Percentiles rank a stretch among this genome's conserved stretches.
Evolutionary conservation across 1,140 invertebrate genomes (phyloP).

Genomic region (Samia ricini): DNA sequence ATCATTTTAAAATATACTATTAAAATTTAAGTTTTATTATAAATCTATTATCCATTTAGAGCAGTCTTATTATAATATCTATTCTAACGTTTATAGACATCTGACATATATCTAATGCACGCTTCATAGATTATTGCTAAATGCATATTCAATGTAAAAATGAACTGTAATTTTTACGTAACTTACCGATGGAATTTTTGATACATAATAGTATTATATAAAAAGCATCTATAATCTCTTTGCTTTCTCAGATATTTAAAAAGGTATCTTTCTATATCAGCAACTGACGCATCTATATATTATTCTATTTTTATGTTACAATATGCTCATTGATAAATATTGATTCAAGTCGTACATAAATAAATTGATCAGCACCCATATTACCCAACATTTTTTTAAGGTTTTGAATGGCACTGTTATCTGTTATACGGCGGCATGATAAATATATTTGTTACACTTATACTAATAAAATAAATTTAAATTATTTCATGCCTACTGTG

Average conservation of each 20-base stretch:
- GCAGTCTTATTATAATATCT: constrained; percentile 1
- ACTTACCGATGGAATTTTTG: no score
- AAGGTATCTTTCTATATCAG: background rate
- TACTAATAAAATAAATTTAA: background rate
- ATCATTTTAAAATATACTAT: background rate
- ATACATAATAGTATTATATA: background rate
- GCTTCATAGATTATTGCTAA: no score
- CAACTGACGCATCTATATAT: background rate
- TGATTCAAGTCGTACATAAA: background rate
- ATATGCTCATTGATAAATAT: background rate
- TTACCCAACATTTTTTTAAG: background rate
- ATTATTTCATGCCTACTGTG: no score
- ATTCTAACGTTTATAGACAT: background rate
- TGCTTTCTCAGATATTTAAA: background rate
- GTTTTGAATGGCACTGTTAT: background rate
- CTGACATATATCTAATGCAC: background rate
- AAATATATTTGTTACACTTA: background rate
- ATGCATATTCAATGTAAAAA: no score
- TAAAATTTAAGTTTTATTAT: background rate
- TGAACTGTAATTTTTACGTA: no score
- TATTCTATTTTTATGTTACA: background rate
- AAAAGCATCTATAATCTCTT: background rate
- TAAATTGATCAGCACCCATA: background rate
- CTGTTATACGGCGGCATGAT: background rate
- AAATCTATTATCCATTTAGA: background rate